Percentiles rank a stretch among this genome's conserved stretches.
Evolutionary conservation across 2,888 invertebrate genomes (phyloP).

Genomic region (Dorcus parallelipipedus): DNA sequence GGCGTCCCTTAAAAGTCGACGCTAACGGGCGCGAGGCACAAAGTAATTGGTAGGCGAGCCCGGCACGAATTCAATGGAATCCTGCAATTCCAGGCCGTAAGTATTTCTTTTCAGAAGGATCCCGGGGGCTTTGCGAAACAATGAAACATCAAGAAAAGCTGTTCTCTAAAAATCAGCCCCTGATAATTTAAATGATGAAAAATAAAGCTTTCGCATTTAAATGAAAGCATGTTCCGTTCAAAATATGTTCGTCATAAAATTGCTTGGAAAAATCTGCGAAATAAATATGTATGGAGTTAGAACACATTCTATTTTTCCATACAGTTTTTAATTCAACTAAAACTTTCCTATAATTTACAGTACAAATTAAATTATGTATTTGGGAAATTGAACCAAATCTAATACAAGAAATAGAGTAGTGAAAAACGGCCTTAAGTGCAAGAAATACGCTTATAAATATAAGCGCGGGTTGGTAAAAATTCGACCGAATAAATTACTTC

Average conservation of each 20-base stretch:
- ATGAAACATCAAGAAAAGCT: conserved; percentile 30
- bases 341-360: too few relatives aligned
- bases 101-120: conserved; percentile 28
- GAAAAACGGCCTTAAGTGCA: too few relatives aligned
- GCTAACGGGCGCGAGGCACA: conserved; percentile 23
- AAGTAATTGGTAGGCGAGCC: conserved; percentile 28
- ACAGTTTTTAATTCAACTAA: too few relatives aligned
- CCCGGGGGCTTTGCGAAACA: conserved; percentile 29
- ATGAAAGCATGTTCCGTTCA: conserved; percentile 16
- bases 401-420: too few relatives aligned
- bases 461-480: too few relatives aligned
- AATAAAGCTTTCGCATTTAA: conserved; percentile 28
- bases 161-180: conserved; percentile 14
- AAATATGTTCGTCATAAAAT: background rate
- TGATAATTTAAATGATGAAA: conserved; percentile 33
- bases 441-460: too few relatives aligned
- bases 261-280: too few relatives aligned
- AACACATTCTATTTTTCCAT: too few relatives aligned
- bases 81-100: conserved; percentile 27
- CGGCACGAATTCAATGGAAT: conserved; percentile 26
- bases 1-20: conserved; percentile 20
- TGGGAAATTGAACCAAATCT: too few relatives aligned
- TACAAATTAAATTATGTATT: too few relatives aligned
- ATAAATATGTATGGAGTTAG: background rate
- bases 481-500: too few relatives aligned